Percentiles rank a stretch among this genome's conserved stretches.
These are phyloP conservation scores for Proctacanthus coquilletti DNA, from an alignment of 1,140 invertebrate genomes.

Conservation along the genomic window DNA sequence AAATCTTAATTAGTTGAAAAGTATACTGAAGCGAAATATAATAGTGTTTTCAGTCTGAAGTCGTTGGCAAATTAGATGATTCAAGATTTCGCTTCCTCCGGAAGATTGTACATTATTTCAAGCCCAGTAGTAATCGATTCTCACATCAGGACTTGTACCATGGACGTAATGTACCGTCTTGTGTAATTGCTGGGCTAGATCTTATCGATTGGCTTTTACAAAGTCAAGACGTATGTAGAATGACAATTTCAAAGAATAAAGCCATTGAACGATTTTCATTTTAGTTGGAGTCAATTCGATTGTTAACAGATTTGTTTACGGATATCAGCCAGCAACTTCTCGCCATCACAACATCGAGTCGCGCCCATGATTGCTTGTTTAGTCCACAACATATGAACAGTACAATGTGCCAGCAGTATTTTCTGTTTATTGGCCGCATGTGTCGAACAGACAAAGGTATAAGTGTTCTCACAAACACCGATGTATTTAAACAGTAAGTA, in stretches of 20 bases:
- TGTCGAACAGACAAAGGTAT: conserved; percentile 58
- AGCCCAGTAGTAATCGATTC: conserved; percentile 75
- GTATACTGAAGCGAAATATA: not conserved
- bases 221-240: conserved; percentile 33
- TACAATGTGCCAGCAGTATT: conserved; percentile 86
- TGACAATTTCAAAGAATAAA: not conserved
- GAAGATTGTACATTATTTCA: conserved; percentile 69
- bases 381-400: conserved; percentile 75
- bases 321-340: conserved; percentile 66
- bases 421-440: conserved; percentile 78
- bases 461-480: conserved; percentile 55
- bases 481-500: conserved; percentile 57
- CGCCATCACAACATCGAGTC: conserved; percentile 52
- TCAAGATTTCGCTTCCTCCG: conserved; percentile 64
- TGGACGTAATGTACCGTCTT: conserved; percentile 36
- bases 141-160: conserved; percentile 48
- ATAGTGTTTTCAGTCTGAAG: conserved; percentile 14
- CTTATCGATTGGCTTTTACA: conserved; percentile 59
- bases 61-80: conserved; percentile 50
- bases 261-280: conserved; percentile 5
- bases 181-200: conserved; percentile 56
- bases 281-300: conserved; percentile 38
- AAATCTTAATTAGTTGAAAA: conserved; percentile 3
- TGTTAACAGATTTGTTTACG: conserved; percentile 60
- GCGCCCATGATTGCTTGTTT: conserved; percentile 74